Conservation (phyloP, 1,140 invertebrate genomes). For the Papilio glaucus region DNA sequence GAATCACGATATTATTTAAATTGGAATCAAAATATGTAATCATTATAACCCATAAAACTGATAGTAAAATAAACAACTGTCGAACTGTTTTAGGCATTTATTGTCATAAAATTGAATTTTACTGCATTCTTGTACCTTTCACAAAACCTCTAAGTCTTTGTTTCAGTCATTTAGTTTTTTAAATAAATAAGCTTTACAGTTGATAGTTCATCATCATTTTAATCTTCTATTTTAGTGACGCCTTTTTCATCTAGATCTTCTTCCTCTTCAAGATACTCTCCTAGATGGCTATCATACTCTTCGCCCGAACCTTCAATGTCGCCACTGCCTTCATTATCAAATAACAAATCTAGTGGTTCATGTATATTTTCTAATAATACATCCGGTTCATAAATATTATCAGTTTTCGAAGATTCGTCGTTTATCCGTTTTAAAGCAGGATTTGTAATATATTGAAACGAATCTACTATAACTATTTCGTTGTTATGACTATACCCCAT, state of each 20-base stretch:
- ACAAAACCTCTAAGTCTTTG: neutral
- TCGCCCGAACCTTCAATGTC: slow-evolving; percentile 29
- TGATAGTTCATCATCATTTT: neutral
- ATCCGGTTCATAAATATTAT: neutral
- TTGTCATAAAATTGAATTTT: neutral
- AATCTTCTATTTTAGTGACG: slow-evolving; percentile 31
- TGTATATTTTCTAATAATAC: slow-evolving; percentile 11
- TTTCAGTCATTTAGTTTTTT: neutral
- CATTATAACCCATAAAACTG: neutral
- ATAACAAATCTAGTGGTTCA: slow-evolving; percentile 9
- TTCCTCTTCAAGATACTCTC: slow-evolving; percentile 14
- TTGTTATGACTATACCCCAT: slow-evolving; percentile 32
- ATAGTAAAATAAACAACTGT: neutral
- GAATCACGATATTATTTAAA: too few relatives aligned
- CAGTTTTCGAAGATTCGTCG: neutral
- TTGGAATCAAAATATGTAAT: too few relatives aligned
- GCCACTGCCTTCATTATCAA: slow-evolving; percentile 30
- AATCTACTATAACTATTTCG: slow-evolving; percentile 47
- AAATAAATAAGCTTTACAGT: neutral
- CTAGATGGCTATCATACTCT: slow-evolving; percentile 10
- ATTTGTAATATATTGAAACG: slow-evolving; percentile 34
- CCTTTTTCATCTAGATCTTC: slow-evolving; percentile 30
- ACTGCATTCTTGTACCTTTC: neutral
- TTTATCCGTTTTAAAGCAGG: neutral
- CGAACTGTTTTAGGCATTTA: neutral